A percentile compares a stretch with the other conserved stretches of the same genome.
Evolutionary conservation across 2,888 invertebrate species (phyloP).

Genomic region (Drosophila paramelanica): DNA sequence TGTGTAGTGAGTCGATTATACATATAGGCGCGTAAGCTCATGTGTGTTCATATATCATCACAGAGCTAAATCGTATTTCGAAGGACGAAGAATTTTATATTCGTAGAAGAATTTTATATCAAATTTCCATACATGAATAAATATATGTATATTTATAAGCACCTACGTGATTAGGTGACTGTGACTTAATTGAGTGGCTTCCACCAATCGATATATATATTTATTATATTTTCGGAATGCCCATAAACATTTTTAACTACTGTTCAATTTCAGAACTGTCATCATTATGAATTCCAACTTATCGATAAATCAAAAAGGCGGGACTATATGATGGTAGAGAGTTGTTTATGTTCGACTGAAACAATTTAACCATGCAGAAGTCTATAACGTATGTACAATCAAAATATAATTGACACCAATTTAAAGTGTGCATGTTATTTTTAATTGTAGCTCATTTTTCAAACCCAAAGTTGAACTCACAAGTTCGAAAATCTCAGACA

Average conservation of each 20-base stretch:
- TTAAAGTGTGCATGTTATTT: neutral
- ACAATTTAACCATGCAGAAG: slow-evolving; percentile 55
- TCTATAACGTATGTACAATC: slow-evolving; percentile 61
- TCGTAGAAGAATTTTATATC: too few species aligned
- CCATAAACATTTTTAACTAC: neutral
- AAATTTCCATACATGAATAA: too few species aligned
- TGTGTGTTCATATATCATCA: too few species aligned
- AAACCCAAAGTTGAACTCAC: slow-evolving; percentile 52
- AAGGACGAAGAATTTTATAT: too few species aligned
- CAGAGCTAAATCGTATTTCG: too few species aligned
- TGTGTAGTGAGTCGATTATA: too few species aligned
- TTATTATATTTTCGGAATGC: neutral
- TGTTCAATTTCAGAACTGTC: too few species aligned
- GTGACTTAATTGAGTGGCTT: too few species aligned
- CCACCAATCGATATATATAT: too few species aligned
- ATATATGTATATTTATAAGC: too few species aligned
- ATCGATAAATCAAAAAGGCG: slow-evolving; percentile 46
- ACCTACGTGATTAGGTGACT: too few species aligned
- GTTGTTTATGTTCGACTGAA: slow-evolving; percentile 11
- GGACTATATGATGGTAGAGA: slow-evolving; percentile 8
- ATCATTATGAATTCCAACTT: neutral
- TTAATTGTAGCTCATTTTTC: slow-evolving; percentile 57
- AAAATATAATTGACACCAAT: neutral
- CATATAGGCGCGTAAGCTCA: too few species aligned
- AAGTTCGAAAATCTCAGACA: neutral